Percentiles rank a stretch among this genome's conserved stretches.
Evolutionary conservation across 2,797 vertebrate species (phyloP).

Genomic region (Arremon aurantiirostris): DNA sequence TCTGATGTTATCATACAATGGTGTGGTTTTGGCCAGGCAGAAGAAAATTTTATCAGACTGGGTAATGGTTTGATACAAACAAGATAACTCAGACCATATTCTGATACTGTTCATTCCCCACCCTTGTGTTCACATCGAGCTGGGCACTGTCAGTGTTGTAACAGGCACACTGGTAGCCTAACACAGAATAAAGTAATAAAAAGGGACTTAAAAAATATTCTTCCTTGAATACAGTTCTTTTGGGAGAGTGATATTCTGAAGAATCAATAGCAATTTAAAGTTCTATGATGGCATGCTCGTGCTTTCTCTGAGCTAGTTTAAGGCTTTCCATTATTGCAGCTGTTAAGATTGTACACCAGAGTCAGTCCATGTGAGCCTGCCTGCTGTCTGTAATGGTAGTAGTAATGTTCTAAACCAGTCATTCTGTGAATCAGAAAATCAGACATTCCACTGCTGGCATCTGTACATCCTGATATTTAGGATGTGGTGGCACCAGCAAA

Average conservation of each 20-base stretch:
- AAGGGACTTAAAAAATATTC: neutral
- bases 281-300: neutral
- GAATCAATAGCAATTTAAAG: neutral
- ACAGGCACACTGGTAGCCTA: neutral
- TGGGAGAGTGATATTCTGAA: neutral
- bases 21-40: neutral
- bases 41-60: neutral
- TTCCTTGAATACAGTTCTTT: neutral
- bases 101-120: fast-evolving
- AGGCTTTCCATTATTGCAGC: neutral
- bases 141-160: neutral
- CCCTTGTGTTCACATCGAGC: neutral
- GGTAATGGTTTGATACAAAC: neutral
- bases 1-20: fast-evolving
- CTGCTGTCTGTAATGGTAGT: neutral
- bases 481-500: neutral
- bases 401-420: neutral
- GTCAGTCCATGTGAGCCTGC: neutral
- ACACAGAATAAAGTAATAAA: neutral
- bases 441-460: neutral
- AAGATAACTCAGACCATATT: neutral
- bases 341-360: neutral
- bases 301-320: neutral
- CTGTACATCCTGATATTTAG: neutral
- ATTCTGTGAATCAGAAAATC: neutral